phyloP scores from a whole-genome alignment of 2,113 vertebrate genomes.

The Xyliphius kryptos region DNA sequence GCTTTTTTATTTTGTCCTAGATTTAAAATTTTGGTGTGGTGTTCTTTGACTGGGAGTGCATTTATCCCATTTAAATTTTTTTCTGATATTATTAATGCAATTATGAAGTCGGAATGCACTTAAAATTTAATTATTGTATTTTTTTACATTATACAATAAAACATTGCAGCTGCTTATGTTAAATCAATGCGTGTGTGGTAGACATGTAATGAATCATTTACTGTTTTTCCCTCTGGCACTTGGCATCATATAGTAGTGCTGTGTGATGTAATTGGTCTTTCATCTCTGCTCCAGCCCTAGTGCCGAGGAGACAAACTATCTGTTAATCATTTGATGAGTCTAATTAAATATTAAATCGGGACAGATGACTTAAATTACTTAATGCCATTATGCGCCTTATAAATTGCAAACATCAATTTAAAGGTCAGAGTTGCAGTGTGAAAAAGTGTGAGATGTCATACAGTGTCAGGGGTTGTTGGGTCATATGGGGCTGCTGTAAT shows the following conservation, averaged over 20 bases:
- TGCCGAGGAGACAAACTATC: constrained; percentile 5
- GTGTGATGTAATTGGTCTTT: constrained; percentile 5
- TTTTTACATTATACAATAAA: no score
- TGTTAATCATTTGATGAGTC: constrained; percentile 9
- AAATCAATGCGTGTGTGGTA: background rate
- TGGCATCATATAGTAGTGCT: constrained; percentile 1
- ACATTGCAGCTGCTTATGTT: no score
- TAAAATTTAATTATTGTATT: no score
- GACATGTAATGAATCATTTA: constrained; percentile 2
- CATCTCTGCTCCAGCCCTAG: constrained; percentile 1
- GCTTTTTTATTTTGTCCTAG: no score
- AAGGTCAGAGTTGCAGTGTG: constrained; percentile 55
- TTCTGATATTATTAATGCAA: no score
- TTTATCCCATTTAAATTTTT: no score
- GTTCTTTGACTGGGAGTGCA: no score
- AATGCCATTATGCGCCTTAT: constrained; percentile 60
- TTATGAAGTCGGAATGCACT: no score
- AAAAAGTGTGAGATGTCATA: background rate
- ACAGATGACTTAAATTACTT: constrained; percentile 61
- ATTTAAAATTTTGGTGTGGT: no score
- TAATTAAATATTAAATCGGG: constrained; percentile 32
- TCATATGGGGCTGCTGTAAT: no score
- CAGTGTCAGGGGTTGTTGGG: no score
- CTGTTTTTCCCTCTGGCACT: constrained; percentile 6
- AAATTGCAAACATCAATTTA: constrained; percentile 47